These are phyloP conservation scores for Melieria crassipennis DNA, from an alignment of 2,888 invertebrate species.

Conservation along the genomic window DNA sequence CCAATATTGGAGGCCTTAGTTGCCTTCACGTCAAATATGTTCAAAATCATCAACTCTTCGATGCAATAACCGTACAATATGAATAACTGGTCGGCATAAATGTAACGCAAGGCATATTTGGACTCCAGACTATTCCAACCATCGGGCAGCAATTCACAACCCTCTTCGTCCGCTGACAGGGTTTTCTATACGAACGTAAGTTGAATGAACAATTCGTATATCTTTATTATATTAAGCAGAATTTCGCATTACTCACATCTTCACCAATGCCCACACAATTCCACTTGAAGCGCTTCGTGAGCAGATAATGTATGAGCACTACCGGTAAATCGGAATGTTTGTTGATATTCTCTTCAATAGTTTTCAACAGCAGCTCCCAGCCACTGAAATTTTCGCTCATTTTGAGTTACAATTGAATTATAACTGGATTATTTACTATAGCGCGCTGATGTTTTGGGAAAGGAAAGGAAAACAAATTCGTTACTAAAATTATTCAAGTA, in stretches of 20 bases:
- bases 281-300: neutral
- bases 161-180: constrained; percentile 70
- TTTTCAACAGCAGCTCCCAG: neutral
- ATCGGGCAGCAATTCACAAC: constrained; percentile 77
- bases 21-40: constrained; percentile 69
- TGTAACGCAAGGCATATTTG: constrained; percentile 76
- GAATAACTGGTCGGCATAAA: constrained; percentile 74
- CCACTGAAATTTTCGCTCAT: neutral
- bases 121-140: constrained; percentile 78
- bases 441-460: too few relatives aligned
- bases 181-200: constrained; percentile 67
- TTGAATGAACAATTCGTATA: too few relatives aligned
- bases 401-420: too few relatives aligned
- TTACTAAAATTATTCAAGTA: too few relatives aligned
- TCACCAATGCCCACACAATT: constrained; percentile 70
- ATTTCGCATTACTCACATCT: constrained; percentile 64
- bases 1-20: constrained; percentile 72
- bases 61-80: constrained; percentile 73
- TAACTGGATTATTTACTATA: too few relatives aligned
- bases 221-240: neutral
- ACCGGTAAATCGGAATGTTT: neutral
- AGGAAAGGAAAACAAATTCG: too few relatives aligned
- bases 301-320: neutral
- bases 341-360: neutral
- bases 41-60: constrained; percentile 73